These are phyloP conservation scores for Chelon labrosus DNA, from an alignment of 2,797 vertebrate genomes.

Conservation along the genomic window DNA sequence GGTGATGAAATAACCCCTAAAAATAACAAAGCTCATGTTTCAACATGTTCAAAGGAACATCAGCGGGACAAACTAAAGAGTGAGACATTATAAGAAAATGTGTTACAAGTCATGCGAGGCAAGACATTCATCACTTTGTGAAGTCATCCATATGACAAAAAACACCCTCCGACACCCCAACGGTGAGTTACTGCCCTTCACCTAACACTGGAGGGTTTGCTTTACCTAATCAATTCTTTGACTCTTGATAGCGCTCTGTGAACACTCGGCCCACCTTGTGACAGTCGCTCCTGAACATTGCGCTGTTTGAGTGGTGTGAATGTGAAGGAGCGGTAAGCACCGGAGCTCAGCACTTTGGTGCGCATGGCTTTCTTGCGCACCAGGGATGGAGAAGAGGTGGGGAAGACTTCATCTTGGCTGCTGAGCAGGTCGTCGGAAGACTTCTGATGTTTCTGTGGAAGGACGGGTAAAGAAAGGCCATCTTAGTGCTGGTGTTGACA, in stretches of 20 bases:
- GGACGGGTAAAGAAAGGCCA: neutral
- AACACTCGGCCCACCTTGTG: conserved; percentile 85
- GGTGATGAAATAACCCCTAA: conserved; percentile 2
- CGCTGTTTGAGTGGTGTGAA: conserved; percentile 88
- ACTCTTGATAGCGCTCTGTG: conserved; percentile 80
- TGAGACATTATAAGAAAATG: neutral
- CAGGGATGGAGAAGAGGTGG: conserved; percentile 88
- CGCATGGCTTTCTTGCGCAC: conserved; percentile 95
- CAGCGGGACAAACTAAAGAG: neutral
- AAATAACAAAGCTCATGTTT: neutral
- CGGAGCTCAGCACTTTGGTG: conserved; percentile 92
- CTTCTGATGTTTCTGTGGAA: conserved; percentile 52
- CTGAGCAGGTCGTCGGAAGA: conserved; percentile 45
- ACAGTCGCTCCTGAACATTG: conserved; percentile 81
- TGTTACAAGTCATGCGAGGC: conserved; percentile 27
- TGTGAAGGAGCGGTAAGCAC: conserved; percentile 94
- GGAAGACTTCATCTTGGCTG: conserved; percentile 82
- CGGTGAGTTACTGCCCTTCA: conserved; percentile 55
- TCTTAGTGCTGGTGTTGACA: neutral
- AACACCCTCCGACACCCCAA: conserved; percentile 38
- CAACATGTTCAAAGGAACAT: neutral
- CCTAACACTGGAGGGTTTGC: conserved; percentile 39
- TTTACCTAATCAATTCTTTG: conserved; percentile 85
- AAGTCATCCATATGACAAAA: neutral
- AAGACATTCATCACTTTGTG: conserved; percentile 5